Base-by-base conservation (phyloP, 2,113 vertebrate species). In the Grammomys dolichurus region DNA sequence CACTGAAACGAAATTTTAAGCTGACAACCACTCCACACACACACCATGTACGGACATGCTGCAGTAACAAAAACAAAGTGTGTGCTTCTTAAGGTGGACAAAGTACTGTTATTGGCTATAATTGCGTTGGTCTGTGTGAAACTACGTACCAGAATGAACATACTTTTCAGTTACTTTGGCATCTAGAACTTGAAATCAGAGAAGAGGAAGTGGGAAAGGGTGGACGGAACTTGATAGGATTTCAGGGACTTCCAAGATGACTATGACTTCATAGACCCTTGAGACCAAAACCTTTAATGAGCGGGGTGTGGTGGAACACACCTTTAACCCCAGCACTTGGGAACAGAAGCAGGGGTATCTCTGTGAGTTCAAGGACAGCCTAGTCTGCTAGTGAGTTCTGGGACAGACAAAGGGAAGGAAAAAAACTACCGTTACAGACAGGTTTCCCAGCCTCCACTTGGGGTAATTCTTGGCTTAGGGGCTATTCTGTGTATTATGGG, bases 371-470 rank as follows among this genome's bases (percentile, higher is more conserved):
- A 84, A 28, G 81, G 26, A 4, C 58, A 84, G 24, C 14, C 13
- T 84, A 40, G n/a, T 43, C 36, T 43, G 31, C 58, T 26, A 31
- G 58, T 43, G 81, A 63, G 58, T 63, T 84, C n/a, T 12, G 11
- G n/a, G 72, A 73, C 22, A 26, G 22, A 6, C 22, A 65, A 40
- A 43, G 24, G 58, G 26, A 84, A 60, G 24, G 36, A 17, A 10
- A 43, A 10, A 36, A n/a, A 48, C 36, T 87, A 3, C 17, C 10
- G 36, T 73, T 10, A 40, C 43, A 36, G 31, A 2, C 12, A 51
- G 33, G 0, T 46, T 58, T 46, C 65, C 72, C 40, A 48, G 0
- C 11, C 70, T 8, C 33, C n/a, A 4, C 5, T 5, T 3, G 7
- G 8, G 48, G 43, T 10, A 3, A 11, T 56, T 69, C 48, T 85